These are phyloP conservation scores for Drosophila sulfurigaster DNA, from an alignment of 1,140 invertebrate genomes.

Conservation along the genomic window DNA sequence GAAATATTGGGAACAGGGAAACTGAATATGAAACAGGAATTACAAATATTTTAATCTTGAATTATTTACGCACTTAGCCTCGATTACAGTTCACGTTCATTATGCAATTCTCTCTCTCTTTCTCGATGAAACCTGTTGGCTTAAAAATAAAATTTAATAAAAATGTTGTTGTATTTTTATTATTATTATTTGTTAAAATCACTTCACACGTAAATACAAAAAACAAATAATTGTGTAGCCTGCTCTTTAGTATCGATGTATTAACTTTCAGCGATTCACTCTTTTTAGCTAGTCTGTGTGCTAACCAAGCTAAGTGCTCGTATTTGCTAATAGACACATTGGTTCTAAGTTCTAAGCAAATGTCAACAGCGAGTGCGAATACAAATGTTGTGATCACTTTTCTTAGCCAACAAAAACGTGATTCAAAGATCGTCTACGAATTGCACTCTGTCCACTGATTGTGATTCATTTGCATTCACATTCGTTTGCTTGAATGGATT, in stretches of 20 bases:
- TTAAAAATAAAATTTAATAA: constrained; percentile 2
- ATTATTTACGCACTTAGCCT: constrained; percentile 1
- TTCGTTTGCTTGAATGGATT: constrained; percentile 5
- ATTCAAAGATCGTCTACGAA: constrained; percentile 16
- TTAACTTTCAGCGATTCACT: background rate
- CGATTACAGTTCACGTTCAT: constrained; percentile 7
- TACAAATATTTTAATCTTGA: constrained; percentile 11
- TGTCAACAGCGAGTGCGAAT: constrained; percentile 12
- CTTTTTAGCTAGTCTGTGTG: constrained; percentile 3
- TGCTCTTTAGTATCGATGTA: constrained; percentile 9
- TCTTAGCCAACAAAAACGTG: constrained; percentile 26
- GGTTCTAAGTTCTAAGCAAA: constrained; percentile 35
- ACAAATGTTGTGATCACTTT: background rate
- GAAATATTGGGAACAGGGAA: constrained; percentile 2
- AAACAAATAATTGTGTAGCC: constrained; percentile 12
- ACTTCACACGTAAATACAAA: constrained; percentile 8
- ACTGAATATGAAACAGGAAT: constrained; percentile 8
- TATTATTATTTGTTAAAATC: constrained; percentile 9
- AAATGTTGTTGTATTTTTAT: constrained; percentile 11
- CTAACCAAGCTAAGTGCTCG: constrained; percentile 39
- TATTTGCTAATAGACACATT: constrained; percentile 23
- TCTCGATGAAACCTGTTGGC: constrained; percentile 13
- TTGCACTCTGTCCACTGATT: constrained; percentile 25
- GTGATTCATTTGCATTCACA: constrained; percentile 39
- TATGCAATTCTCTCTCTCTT: constrained; percentile 5